Evolutionary conservation across 2,113 vertebrate species (phyloP), one percentile per base, ranked within the genome.

Genomic region (Hydrochoerus hydrochaeris): DNA sequence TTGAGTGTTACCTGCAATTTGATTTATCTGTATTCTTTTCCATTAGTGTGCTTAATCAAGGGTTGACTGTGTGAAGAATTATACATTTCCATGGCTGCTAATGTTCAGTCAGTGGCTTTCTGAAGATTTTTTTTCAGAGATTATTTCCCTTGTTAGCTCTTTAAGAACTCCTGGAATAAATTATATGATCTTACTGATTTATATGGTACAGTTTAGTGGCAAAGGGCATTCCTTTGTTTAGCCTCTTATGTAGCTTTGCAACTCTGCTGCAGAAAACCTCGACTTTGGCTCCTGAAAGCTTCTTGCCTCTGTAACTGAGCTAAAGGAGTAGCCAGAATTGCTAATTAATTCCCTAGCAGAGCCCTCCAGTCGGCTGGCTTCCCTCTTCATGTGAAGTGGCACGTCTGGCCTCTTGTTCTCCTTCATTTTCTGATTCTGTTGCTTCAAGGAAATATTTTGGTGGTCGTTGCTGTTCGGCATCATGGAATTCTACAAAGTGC

Each of bases 341-440:
- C 62, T 94, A 91, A 96, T 88, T 96, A 85, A 96, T 96, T 84
- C 28, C n/a, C 69, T 92, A 38, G 26, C 19, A 49, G n/a, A 94
- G 63, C 67, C 88, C 80, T 65, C 83, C 46, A 87, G 83, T 35
- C n/a, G n/a, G 57, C 71, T 88, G 65, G 35, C 13, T 69, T 96
- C 69, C 46, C 73, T 95, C 54, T 92, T 92, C 90, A 91, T 16
- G 52, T 69, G 38, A 90, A 92, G 94, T 85, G 60, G 67, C 38
- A 16, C 58, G 20, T 46, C 82, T 94, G 60, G 88, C 9, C 57
- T 19, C 63, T 81, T 63, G 9, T 60, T 84, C 85, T 86, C 54
- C 11, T 88, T 88, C 35, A 73, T 44, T 94, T 97, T 60, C 57
- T 82, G 95, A 94, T 87, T 78, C 87, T 49, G 82, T 90, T 86